These are phyloP conservation scores for Reticulitermes speratus DNA, from an alignment of 1,140 invertebrate species.

Conservation along the genomic window DNA sequence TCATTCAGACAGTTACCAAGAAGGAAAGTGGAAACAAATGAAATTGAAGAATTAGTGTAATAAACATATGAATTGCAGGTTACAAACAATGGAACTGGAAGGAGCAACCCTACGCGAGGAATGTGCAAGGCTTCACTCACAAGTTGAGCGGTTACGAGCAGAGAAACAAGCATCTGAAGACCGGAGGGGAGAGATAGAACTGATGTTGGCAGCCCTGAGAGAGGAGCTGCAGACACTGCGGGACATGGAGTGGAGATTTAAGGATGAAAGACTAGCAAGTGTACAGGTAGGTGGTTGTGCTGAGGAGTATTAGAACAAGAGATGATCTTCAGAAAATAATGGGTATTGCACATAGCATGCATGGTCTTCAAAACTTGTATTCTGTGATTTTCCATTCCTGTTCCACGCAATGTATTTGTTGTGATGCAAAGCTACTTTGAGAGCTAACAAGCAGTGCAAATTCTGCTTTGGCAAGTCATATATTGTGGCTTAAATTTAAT, in stretches of 20 bases:
- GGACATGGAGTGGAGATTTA: slow-evolving; percentile 55
- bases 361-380: too few species aligned
- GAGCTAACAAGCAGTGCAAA: too few species aligned
- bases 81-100: slow-evolving; percentile 77
- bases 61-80: slow-evolving; percentile 46
- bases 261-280: slow-evolving; percentile 50
- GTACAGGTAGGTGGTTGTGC: slow-evolving; percentile 40
- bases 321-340: too few species aligned
- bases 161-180: slow-evolving; percentile 53
- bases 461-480: too few species aligned
- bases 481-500: too few species aligned
- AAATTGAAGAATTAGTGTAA: not conserved
- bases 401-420: too few species aligned
- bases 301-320: not conserved
- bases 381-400: too few species aligned
- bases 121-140: slow-evolving; percentile 54
- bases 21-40: not conserved
- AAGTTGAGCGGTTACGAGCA: slow-evolving; percentile 56
- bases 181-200: slow-evolving; percentile 57
- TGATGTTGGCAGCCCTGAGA: slow-evolving; percentile 52
- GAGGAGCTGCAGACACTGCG: slow-evolving; percentile 55
- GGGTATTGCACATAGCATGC: too few species aligned
- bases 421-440: too few species aligned
- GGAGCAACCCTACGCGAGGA: slow-evolving; percentile 76
- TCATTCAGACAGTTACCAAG: too few species aligned